Conservation (phyloP, 2,797 vertebrate genomes). For the Coluber constrictor region DNA sequence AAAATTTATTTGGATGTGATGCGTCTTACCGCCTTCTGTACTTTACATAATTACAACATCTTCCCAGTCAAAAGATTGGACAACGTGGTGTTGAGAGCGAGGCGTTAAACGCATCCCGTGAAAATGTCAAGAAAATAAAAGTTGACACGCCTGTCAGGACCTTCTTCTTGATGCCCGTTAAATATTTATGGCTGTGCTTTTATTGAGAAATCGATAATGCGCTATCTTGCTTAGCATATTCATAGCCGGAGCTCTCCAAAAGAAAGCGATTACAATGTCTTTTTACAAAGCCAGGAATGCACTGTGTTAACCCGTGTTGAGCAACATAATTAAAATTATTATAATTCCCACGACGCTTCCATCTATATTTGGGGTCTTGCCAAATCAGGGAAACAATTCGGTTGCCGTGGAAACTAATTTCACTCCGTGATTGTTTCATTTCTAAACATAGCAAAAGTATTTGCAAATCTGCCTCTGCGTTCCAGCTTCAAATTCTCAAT, state of each 20-base stretch:
- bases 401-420: slow-evolving; percentile 69
- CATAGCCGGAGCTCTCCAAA: slow-evolving; percentile 26
- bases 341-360: slow-evolving; percentile 55
- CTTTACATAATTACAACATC: neutral
- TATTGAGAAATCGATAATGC: slow-evolving; percentile 52
- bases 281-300: slow-evolving; percentile 59
- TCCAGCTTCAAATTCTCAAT: slow-evolving; percentile 59
- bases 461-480: slow-evolving; percentile 54
- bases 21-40: neutral
- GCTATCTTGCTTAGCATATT: slow-evolving; percentile 41
- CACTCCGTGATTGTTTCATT: slow-evolving; percentile 63
- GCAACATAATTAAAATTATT: slow-evolving; percentile 65
- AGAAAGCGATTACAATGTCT: slow-evolving; percentile 35
- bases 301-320: slow-evolving; percentile 52
- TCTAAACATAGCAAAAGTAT: slow-evolving; percentile 51
- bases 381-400: slow-evolving; percentile 68
- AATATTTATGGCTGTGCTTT: slow-evolving; percentile 33
- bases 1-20: neutral
- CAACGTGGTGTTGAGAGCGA: neutral
- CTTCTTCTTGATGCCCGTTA: neutral
- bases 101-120: neutral
- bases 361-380: slow-evolving; percentile 58
- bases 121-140: neutral
- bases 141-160: neutral
- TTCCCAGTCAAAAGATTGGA: neutral